These are phyloP conservation scores for Drosophila macrospina DNA, from an alignment of 2,888 invertebrate species.

Conservation along the genomic window DNA sequence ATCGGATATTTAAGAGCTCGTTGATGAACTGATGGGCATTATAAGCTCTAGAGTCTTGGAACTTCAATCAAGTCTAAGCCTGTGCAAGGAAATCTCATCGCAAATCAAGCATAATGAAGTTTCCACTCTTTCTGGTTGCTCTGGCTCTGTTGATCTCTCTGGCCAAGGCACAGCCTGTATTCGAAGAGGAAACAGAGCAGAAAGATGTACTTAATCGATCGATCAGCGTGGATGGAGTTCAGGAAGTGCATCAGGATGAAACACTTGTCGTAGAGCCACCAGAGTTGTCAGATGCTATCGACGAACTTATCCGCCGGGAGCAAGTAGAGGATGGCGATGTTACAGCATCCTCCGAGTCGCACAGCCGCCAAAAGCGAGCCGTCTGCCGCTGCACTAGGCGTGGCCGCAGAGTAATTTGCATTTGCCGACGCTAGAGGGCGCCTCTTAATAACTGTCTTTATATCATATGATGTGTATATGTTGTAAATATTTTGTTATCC, in stretches of 20 bases:
- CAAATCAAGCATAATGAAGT: constrained; percentile 54
- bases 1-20: constrained; percentile 13
- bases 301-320: constrained; percentile 6
- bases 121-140: constrained; percentile 24
- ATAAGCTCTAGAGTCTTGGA: background rate
- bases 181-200: background rate
- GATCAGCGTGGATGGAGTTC: background rate
- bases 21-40: background rate
- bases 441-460: background rate
- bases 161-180: constrained; percentile 37
- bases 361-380: constrained; percentile 35
- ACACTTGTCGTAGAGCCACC: background rate
- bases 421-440: constrained; percentile 9
- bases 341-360: background rate
- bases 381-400: constrained; percentile 21
- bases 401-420: background rate
- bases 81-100: background rate
- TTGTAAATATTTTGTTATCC: background rate
- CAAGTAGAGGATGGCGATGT: background rate
- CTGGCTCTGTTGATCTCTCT: constrained; percentile 40
- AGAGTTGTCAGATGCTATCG: constrained; percentile 8
- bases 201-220: background rate
- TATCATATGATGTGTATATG: background rate
- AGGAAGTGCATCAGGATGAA: constrained; percentile 2
- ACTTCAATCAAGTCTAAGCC: too few species aligned